Base-by-base conservation (phyloP, 64 coral and sea anemone species). In the Astreopora myriophthalma region DNA sequence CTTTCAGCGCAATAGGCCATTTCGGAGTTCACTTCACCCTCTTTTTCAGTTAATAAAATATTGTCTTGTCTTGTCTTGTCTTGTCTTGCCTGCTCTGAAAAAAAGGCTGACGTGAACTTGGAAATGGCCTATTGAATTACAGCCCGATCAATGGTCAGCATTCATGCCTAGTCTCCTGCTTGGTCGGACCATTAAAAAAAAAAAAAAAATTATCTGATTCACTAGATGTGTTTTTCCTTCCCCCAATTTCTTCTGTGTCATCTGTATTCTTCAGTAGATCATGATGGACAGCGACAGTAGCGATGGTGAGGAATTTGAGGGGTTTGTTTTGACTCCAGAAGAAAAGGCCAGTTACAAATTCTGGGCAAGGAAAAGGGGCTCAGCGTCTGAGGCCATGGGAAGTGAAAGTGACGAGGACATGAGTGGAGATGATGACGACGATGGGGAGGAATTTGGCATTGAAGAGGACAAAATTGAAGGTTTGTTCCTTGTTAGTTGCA, bases 261-360 rank as follows among this genome's bases (percentile, higher is more conserved):
- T 55, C 16, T 55, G 23, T 5, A 76, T 1, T 44, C 13, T 1
- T 23, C 6, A 28, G 34, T 48, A 1, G 40, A 30, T 52, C 27
- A 5, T 83, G n/a, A 60, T 64, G 31, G 79, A 83, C 57, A 65
- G 79, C 3, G 3, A 27, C n/a, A 83, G 57, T 20, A 65, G 79
- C 65, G 79, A 83, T 48, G 42, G 6, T 5, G 79, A 83, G 19
- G 79, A 83, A n/a, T 83, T 83, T 65, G 79, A 83, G 39, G 79
- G 79, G 8, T 82, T 83, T 64, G 55, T 83, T 83, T 57, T 83
- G 33, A 83, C 32, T 65, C 79, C 79, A 14, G 79, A 83, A 65
- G 79, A 83, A 83, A 83, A 83, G 79, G 52, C 57, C 13, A 83
- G 79, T 35, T 83, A 83, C 22, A 64, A 64, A 83, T 33, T 65